Evolutionary conservation across 2,888 invertebrate genomes (phyloP), one percentile per base, ranked within the genome.

Genomic region (Cantharis nigra): DNA sequence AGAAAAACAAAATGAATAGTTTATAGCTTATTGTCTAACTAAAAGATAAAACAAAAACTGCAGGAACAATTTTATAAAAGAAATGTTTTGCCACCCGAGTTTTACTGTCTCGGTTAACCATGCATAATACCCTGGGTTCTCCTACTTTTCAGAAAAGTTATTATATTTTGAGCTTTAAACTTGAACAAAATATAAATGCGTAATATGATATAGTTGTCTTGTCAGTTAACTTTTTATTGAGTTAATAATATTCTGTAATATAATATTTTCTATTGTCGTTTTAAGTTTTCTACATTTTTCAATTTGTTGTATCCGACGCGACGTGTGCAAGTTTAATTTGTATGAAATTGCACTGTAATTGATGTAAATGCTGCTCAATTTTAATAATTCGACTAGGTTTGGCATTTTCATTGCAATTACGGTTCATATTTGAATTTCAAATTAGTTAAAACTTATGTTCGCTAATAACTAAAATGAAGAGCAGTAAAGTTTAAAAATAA

Each of bases 301-400:
- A 49, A 49, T 49, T 49, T 49, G n/a, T 49, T 49, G 49, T 49
- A 49, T 49, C 49, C n/a, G n/a, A 5, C 7, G 49, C n/a, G n/a
- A 5, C 7, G 49, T 49, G n/a, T n/a, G n/a, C 65, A 67, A 67
- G 65, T 67, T 67, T 23, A 67, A 67, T 67, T 67, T 26, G 26
- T 67, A 67, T 67, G 20, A 67, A 67, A 67, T 67, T 67, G 65
- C n/a, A n/a, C 23, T n/a, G 23, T 67, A 67, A 67, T 67, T 67
- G 65, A 67, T 67, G 65, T 67, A 67, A 67, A 67, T 67, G 65
- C 23, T 23, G 65, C 23, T 26, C 65, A 67, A 67, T 67, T 67
- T 23, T 67, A 23, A 67, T 67, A 67, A 67, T 67, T 67, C 13
- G 13, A 26, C 65, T 23, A 67, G 23, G 65, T 67, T 67, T 67